Conservation (phyloP, 2,797 vertebrate genomes). For the Oceanodroma leucorhoa region DNA sequence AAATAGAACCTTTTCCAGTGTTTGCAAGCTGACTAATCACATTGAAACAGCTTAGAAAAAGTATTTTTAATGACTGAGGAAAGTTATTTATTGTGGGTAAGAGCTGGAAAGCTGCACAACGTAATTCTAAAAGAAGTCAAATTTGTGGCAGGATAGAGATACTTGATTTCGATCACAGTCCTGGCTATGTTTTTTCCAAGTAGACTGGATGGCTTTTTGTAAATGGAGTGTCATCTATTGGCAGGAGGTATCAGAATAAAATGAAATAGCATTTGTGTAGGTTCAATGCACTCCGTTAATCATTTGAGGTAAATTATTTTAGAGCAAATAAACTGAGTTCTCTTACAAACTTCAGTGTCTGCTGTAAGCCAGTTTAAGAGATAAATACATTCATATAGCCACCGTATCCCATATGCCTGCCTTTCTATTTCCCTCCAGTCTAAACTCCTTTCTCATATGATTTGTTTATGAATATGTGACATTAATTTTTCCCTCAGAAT, state of each 20-base stretch:
- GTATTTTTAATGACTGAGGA: conserved; percentile 3
- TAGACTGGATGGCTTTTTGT: not conserved
- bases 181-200: not conserved
- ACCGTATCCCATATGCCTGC: not conserved
- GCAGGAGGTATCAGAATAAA: not conserved
- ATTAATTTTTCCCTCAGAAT: not conserved
- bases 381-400: no score
- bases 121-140: not conserved
- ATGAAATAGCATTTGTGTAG: not conserved
- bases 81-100: not conserved
- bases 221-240: not conserved
- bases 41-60: not conserved
- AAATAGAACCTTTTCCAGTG: not conserved
- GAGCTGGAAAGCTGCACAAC: not conserved
- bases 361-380: no score
- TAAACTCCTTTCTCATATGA: not conserved
- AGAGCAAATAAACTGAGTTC: not conserved
- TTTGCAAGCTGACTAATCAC: not conserved
- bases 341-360: not conserved
- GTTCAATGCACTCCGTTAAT: not conserved
- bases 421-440: not conserved
- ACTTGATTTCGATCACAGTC: not conserved
- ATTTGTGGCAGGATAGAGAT: not conserved
- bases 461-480: not conserved
- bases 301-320: not conserved